These are phyloP conservation scores for Orthosia incerta DNA, from an alignment of 2,888 invertebrate genomes.

Conservation along the genomic window DNA sequence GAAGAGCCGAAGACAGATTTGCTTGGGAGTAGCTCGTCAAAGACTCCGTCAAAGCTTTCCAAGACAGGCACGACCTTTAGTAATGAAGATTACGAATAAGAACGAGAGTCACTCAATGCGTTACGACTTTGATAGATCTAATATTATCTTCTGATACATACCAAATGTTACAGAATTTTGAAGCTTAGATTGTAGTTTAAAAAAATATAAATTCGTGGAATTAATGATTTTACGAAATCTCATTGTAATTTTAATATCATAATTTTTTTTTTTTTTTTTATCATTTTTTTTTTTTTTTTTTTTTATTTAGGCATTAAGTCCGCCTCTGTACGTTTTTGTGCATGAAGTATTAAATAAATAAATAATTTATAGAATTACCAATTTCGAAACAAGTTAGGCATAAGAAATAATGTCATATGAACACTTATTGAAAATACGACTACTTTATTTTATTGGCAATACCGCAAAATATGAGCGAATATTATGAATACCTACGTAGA, in stretches of 20 bases:
- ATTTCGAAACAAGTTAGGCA: neutral
- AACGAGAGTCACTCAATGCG: neutral
- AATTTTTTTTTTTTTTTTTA: too few species aligned
- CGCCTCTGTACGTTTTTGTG: too few species aligned
- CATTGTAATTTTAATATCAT: neutral
- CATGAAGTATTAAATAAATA: too few species aligned
- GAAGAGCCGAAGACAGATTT: too few species aligned
- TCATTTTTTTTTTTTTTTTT: too few species aligned
- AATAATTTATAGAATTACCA: slow-evolving; percentile 2
- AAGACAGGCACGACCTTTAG: too few species aligned
- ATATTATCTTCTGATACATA: neutral
- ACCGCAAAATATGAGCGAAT: slow-evolving; percentile 59
- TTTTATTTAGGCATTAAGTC: too few species aligned
- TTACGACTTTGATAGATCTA: neutral
- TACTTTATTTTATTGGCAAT: slow-evolving; percentile 64
- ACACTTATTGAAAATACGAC: slow-evolving; percentile 60
- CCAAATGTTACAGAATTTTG: neutral
- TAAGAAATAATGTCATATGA: slow-evolving; percentile 45
- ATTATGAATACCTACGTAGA: slow-evolving; percentile 62
- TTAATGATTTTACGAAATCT: neutral
- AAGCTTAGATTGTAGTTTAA: neutral
- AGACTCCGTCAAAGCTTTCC: too few species aligned
- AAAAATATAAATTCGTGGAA: neutral
- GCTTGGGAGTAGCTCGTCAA: too few species aligned
- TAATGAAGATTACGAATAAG: too few species aligned